These are phyloP conservation scores for Bostrychus sinensis DNA, from an alignment of 2,113 vertebrate species.

Conservation along the genomic window DNA sequence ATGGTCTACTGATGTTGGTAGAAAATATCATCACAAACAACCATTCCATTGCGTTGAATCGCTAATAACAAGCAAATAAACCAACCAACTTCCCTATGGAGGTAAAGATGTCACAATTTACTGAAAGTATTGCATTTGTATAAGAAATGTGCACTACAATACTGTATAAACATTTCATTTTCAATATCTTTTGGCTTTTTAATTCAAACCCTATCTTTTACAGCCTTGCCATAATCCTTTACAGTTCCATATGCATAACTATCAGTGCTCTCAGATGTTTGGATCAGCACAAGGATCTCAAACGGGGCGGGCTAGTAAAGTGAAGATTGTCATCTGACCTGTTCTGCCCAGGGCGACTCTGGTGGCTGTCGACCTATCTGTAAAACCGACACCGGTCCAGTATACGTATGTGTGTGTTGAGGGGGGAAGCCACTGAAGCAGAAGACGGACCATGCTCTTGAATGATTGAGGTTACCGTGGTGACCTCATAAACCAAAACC, in stretches of 20 bases:
- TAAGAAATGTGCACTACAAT: too few relatives aligned
- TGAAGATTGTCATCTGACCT: slow-evolving; percentile 61
- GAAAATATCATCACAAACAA: too few relatives aligned
- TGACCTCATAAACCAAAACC: slow-evolving; percentile 85
- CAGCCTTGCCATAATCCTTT: slow-evolving; percentile 45
- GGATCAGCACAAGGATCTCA: slow-evolving; percentile 48
- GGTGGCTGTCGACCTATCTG: slow-evolving; percentile 44
- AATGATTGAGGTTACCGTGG: slow-evolving; percentile 84
- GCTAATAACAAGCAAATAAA: too few relatives aligned
- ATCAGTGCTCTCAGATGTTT: slow-evolving; percentile 49
- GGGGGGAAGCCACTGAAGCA: slow-evolving; percentile 76
- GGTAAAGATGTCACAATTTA: too few relatives aligned
- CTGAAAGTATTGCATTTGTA: too few relatives aligned
- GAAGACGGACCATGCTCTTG: slow-evolving; percentile 79
- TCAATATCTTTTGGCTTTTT: background rate
- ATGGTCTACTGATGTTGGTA: too few relatives aligned
- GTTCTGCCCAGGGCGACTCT: slow-evolving; percentile 36
- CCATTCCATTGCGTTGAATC: too few relatives aligned
- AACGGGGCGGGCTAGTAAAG: slow-evolving; percentile 41
- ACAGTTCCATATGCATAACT: slow-evolving; percentile 54
- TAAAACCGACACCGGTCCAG: slow-evolving; percentile 50
- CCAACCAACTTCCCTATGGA: too few relatives aligned
- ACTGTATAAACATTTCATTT: too few relatives aligned
- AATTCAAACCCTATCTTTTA: slow-evolving; percentile 34
- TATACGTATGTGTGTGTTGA: slow-evolving; percentile 50